Base-by-base conservation (phyloP, 2,113 vertebrate genomes). In the Rhadina sibilatrix region DNA sequence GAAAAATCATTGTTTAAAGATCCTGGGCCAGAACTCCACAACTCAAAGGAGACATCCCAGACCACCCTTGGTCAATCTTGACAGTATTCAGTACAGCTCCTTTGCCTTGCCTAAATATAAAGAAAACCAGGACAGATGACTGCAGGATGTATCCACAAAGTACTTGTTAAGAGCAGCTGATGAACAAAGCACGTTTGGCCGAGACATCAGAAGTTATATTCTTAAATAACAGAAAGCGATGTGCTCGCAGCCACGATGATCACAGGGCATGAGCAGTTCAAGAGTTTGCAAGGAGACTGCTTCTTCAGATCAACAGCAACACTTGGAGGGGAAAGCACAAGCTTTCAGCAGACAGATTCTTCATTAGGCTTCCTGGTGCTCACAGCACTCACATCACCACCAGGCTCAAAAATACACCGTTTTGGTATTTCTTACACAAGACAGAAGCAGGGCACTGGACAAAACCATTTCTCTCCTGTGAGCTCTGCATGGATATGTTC, bases 71-170 rank as follows among this genome's bases (percentile, higher is more conserved):
- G 61, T 60, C 87, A 79, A 8, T 8, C 52, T 22, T 25, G 71
- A 68, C 28, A 64, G 38, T 3, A 21, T 40, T 69, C 31, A n/a
- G 30, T 8, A 77, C 63, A 78, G 59, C 31, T 90, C 56, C 64
- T 77, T 49, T 20, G 15, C 65, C 46, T 65, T 85, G 19, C 33
- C 47, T 38, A 93, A 82, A 85, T 25, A 70, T 12, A 87, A 87
- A 76, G 75, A 84, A 84, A 86, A 84, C 12, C n/a, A 81, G 94
- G 90, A n/a, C 94, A 95, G 80, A 92, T 72, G 83, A 49, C 94
- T 53, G 76, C 5, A 11, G 94, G 85, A 95, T 42, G 69, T 60
- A 90, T 24, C 15, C 8, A 4, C 92, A 87, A 60, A 92, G 90
- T 16, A 42, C 60, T 83, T 83, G 68, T 60, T 71, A 71, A 35